These are phyloP conservation scores for Orchesella cincta DNA, from an alignment of 1,140 invertebrate species.

Conservation along the genomic window DNA sequence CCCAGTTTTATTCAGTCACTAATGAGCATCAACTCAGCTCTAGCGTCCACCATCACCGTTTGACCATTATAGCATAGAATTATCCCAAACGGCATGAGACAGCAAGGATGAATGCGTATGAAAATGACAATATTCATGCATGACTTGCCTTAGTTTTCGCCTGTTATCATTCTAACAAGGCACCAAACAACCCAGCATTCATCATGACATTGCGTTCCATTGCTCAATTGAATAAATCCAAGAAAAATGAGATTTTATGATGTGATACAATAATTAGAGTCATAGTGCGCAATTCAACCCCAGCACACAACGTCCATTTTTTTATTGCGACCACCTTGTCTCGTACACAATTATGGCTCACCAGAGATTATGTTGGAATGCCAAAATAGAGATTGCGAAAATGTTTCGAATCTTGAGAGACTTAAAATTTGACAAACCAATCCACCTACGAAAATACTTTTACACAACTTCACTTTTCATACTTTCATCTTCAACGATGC, in stretches of 20 bases:
- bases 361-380: too few relatives aligned
- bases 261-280: neutral
- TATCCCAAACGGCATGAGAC: too few relatives aligned
- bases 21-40: neutral
- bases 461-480: too few relatives aligned
- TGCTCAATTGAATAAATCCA: neutral
- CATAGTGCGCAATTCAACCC: neutral
- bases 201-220: neutral
- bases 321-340: too few relatives aligned
- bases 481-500: too few relatives aligned
- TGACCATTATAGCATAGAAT: neutral
- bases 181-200: neutral
- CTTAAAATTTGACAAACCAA: too few relatives aligned
- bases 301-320: too few relatives aligned
- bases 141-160: constrained; percentile 9
- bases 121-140: neutral
- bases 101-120: neutral
- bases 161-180: neutral
- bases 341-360: too few relatives aligned
- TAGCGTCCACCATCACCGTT: neutral
- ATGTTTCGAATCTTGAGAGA: too few relatives aligned
- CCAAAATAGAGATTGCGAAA: too few relatives aligned
- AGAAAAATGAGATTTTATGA: neutral
- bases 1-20: constrained; percentile 9
- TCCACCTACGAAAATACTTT: too few relatives aligned